Conservation (phyloP, 1,140 invertebrate species). For the Procambarus clarkii region DNA sequence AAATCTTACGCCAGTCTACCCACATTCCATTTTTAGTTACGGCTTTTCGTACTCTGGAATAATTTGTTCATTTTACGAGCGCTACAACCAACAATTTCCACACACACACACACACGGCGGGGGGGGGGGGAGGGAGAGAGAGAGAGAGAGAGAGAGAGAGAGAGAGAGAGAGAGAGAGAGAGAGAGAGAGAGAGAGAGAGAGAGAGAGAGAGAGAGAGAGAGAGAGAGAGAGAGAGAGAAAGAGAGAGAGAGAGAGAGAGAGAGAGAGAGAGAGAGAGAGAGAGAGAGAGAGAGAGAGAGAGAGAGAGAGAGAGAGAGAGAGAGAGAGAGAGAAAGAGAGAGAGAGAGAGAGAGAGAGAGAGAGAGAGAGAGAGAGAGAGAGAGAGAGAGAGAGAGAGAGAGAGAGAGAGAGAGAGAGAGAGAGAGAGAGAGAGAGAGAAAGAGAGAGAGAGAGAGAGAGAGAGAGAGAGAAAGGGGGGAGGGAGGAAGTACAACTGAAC, state of each 20-base stretch:
- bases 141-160: no score
- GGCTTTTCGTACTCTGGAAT: no score
- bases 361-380: background rate
- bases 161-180: background rate
- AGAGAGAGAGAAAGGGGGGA: background rate
- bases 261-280: background rate
- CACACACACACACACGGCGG: no score
- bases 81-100: no score
- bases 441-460: background rate
- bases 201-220: slow-evolving; percentile 1
- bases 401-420: no score
- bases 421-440: no score
- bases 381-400: no score
- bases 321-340: background rate
- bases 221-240: background rate
- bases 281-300: background rate
- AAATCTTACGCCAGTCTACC: no score
- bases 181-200: background rate
- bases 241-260: background rate
- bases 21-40: no score
- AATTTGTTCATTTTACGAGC: no score
- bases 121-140: no score
- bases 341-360: slow-evolving; percentile 2
- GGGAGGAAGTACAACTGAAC: no score
- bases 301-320: background rate